Evolutionary conservation across 2,888 invertebrate species (phyloP), one percentile per base, ranked within the genome.

Genomic region (Thecophora atra): DNA sequence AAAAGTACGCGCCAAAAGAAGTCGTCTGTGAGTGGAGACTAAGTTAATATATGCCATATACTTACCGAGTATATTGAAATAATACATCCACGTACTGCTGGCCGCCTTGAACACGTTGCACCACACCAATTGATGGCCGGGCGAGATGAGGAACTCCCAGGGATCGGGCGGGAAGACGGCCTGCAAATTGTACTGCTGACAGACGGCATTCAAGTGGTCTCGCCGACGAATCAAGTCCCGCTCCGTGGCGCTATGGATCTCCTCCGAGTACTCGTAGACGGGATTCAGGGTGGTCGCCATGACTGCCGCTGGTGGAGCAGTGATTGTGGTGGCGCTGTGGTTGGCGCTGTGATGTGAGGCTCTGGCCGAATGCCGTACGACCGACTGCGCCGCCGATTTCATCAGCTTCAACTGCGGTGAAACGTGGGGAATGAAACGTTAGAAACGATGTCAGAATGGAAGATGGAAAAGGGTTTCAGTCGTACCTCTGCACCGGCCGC

Each of bases 1-100:
- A 80, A 64, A 66, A 72, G 47, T 17, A 56, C 11, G 19, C n/a
- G n/a, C n/a, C 19, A 56, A 21, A 21, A 3, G 21, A n/a, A 51
- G 17, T 17, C 0, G 51, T 51, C 19, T 15, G 6, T 21, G 4
- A 54, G 8, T 17, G 13, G n/a, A 21, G 19, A 5, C 54, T 56
- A 7, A 42, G 21, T 56, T 11, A 1, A 4, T 8, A 13, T 19
- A 17, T 11, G 19, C 13, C 17, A 42, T 17, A 44, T 28, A 62
- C 71, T 87, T 87, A 87, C 92, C 92, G 74, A 93, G 88, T 80
- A 92, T 89, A 85, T 93, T 92, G 81, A 93, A 92, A 85, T 92
- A 92, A 84, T 93, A 92, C 87, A 93, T 89, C 93, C 93, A 93
- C 11, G 91, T 92, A n/a, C 93, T 92, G 78, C 93, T 93, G 28